phyloP scores from a whole-genome alignment of 64 coral and sea anemone species.

The Stichodactyla mertensii region DNA sequence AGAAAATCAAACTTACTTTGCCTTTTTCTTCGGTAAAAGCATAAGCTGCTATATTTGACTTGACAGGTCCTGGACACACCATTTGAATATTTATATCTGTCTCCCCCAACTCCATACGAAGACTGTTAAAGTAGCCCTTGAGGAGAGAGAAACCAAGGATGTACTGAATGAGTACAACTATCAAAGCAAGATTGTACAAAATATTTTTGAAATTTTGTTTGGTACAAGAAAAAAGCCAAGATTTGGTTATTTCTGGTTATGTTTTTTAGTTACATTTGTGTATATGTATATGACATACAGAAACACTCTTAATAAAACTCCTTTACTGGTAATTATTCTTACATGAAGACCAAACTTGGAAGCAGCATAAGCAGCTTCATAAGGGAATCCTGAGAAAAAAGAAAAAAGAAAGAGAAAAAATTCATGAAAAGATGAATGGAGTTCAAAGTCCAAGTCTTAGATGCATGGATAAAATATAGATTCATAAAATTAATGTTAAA shows the following conservation, averaged over 20 bases:
- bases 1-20: slow-evolving; percentile 17
- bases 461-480: too few species aligned
- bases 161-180: background rate
- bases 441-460: too few species aligned
- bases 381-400: slow-evolving; percentile 51
- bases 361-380: slow-evolving; percentile 42
- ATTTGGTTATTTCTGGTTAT: background rate
- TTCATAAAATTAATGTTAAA: too few species aligned
- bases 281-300: too few species aligned
- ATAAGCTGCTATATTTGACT: slow-evolving; percentile 64
- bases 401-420: background rate
- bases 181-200: background rate
- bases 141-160: background rate
- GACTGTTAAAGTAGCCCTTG: slow-evolving; percentile 74
- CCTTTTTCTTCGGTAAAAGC: slow-evolving; percentile 26
- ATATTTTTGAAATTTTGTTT: too few species aligned
- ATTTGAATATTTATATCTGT: slow-evolving; percentile 51
- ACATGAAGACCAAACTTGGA: slow-evolving; percentile 72
- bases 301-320: too few species aligned
- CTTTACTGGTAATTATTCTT: background rate
- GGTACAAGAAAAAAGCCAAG: background rate
- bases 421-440: too few species aligned
- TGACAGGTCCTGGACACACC: slow-evolving; percentile 52
- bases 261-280: too few species aligned
- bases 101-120: slow-evolving; percentile 59